phyloP scores from a whole-genome alignment of 2,113 vertebrate genomes.

The Scatophagus argus region DNA sequence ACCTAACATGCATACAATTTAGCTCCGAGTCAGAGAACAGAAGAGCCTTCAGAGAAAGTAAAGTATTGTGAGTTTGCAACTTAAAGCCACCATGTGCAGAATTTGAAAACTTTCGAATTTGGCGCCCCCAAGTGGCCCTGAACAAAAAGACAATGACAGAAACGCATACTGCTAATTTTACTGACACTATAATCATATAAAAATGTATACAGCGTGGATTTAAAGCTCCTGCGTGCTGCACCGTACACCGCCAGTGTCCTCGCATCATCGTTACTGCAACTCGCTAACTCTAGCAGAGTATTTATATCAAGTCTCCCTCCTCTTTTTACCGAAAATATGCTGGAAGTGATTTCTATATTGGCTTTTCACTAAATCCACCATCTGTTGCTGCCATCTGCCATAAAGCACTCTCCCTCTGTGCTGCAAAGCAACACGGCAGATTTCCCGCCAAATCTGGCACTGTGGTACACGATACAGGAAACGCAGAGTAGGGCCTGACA shows the following conservation, averaged over 20 bases:
- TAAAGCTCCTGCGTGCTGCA: not conserved
- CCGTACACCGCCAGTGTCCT: not conserved
- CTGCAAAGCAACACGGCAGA: slow-evolving; percentile 42
- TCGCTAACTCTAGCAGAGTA: not conserved
- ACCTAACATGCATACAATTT: not conserved
- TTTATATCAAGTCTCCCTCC: slow-evolving; percentile 1
- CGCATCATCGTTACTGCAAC: too few species aligned
- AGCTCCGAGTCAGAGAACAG: not conserved
- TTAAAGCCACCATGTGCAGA: not conserved
- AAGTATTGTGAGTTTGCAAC: not conserved
- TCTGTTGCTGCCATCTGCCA: slow-evolving; percentile 74
- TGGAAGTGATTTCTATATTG: slow-evolving; percentile 52
- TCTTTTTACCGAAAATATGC: slow-evolving; percentile 49
- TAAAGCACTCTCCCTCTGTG: slow-evolving; percentile 53
- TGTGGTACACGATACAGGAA: not conserved
- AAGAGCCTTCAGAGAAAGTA: not conserved
- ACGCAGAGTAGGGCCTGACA: not conserved
- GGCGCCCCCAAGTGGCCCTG: slow-evolving; percentile 8
- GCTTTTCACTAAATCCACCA: slow-evolving; percentile 56
- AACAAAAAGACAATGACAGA: not conserved
- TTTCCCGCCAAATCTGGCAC: slow-evolving; percentile 51
- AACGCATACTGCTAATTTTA: not conserved
- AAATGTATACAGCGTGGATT: not conserved
- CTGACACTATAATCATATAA: not conserved
- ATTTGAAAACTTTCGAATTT: not conserved